These are phyloP conservation scores for Netelia inedita DNA, from an alignment of 2,888 invertebrate genomes.

Conservation along the genomic window DNA sequence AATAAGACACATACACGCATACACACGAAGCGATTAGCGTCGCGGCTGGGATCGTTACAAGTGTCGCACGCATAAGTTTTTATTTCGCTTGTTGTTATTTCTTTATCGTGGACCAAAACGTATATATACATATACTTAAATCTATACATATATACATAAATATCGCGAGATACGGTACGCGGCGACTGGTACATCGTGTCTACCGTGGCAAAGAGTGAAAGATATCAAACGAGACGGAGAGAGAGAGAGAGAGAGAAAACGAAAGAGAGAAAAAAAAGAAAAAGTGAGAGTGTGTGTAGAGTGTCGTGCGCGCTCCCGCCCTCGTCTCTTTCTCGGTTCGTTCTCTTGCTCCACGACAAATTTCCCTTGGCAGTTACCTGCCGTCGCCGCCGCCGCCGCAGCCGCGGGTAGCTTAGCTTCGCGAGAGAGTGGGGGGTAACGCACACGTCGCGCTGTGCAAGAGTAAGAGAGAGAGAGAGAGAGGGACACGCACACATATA, in stretches of 20 bases:
- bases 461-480: background rate
- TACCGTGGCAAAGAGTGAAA: background rate
- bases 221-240: background rate
- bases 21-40: slow-evolving; percentile 41
- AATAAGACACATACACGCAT: slow-evolving; percentile 34
- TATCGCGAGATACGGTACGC: background rate
- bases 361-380: slow-evolving; percentile 54
- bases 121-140: background rate
- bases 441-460: slow-evolving; percentile 12
- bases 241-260: slow-evolving; percentile 11
- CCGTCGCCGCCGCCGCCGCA: slow-evolving; percentile 49
- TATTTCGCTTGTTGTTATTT: background rate
- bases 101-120: slow-evolving; percentile 15
- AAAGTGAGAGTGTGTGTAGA: slow-evolving; percentile 51
- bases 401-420: slow-evolving; percentile 38
- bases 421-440: slow-evolving; percentile 5
- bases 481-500: background rate
- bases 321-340: slow-evolving; percentile 29
- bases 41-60: background rate
- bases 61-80: background rate
- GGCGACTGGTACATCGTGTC: background rate
- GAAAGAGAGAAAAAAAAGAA: slow-evolving; percentile 20
- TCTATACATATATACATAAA: background rate
- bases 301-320: slow-evolving; percentile 61
- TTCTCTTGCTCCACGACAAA: slow-evolving; percentile 36